These are phyloP conservation scores for Sitodiplosis mosellana DNA, from an alignment of 1,140 invertebrate species.

Conservation along the genomic window DNA sequence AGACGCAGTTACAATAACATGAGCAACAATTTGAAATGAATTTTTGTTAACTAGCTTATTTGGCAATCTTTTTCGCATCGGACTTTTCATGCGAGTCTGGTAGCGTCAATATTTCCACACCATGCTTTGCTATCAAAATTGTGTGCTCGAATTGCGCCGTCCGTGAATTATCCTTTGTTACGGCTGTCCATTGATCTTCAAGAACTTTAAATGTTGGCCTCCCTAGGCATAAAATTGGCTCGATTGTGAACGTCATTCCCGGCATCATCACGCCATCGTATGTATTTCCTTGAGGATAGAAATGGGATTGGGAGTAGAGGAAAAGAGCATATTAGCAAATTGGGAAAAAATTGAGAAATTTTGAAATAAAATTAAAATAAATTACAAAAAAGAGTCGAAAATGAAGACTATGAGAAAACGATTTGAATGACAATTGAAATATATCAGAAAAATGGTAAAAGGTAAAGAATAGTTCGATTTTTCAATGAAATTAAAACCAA, in stretches of 20 bases:
- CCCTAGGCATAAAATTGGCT: constrained; percentile 72
- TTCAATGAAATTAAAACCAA: no score
- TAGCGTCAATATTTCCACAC: constrained; percentile 48
- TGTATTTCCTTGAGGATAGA: constrained; percentile 57
- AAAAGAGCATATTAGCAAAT: background rate
- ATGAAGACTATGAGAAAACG: no score
- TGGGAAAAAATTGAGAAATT: background rate
- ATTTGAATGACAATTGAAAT: no score
- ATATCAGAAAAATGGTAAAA: no score
- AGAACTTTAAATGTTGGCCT: constrained; percentile 42
- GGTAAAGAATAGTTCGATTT: no score
- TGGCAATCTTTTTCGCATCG: no score
- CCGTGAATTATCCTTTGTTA: constrained; percentile 56
- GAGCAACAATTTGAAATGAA: no score
- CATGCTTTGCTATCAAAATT: constrained; percentile 58
- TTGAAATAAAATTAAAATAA: background rate
- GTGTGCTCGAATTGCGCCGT: constrained; percentile 87
- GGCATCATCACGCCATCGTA: constrained; percentile 54
- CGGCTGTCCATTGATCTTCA: constrained; percentile 76
- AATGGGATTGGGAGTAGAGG: no score
- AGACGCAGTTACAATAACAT: no score
- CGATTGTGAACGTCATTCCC: constrained; percentile 90
- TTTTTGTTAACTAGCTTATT: no score
- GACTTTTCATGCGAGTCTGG: no score
- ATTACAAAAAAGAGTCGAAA: no score